Base-by-base conservation (phyloP, 1,140 invertebrate genomes). In the Trichonephila clavipes region DNA sequence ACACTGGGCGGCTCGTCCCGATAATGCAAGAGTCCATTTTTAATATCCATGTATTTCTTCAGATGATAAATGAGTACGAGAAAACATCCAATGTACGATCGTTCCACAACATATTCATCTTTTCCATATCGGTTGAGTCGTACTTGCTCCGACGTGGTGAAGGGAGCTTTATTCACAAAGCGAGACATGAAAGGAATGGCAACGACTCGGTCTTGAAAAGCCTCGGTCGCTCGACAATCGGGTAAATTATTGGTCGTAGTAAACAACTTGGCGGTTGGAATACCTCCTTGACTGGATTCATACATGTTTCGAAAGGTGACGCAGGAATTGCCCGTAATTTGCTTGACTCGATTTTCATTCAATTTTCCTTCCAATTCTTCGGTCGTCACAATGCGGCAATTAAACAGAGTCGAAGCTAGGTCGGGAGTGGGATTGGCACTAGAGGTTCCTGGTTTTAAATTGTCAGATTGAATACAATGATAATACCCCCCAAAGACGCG, bases 231-330 rank as follows among this genome's bases (percentile, higher is more conserved):
- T 34, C 10, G 62, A 61, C 62, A 69, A 1, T 69, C 64, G 4
- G 91, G 91, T 16, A 86, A 34, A 12, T 59, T 92, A 18, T 92
- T 92, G 64, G 91, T 92, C 0, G 82, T 62, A 0, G 82, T 82
- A 69, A 92, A 86, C 8, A 92, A 8, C 61, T 92, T 92, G 62
- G 91, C 82, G 0, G 82, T 92, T 1, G 91, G 91, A 58, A 92
- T 72, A 0, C 82, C 91, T 3, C 82, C 82, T 10, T 28, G 21
- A 51, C 64, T 92, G 1, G 24, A 19, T 19, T 92, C 83, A 10
- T 92, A 92, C 64, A 87, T n/a, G n/a, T 91, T 91, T 16, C 89
- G 58, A 64, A 91, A 91, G 1, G 28, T n/a, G 6, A 64, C 40
- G 2, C 21, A 21, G 6, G 82, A 86, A 69, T 92, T 87, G 12